Evolutionary conservation across 2,113 vertebrate species (phyloP), one percentile per base, ranked within the genome.

Genomic region (Orthonyx spaldingii): DNA sequence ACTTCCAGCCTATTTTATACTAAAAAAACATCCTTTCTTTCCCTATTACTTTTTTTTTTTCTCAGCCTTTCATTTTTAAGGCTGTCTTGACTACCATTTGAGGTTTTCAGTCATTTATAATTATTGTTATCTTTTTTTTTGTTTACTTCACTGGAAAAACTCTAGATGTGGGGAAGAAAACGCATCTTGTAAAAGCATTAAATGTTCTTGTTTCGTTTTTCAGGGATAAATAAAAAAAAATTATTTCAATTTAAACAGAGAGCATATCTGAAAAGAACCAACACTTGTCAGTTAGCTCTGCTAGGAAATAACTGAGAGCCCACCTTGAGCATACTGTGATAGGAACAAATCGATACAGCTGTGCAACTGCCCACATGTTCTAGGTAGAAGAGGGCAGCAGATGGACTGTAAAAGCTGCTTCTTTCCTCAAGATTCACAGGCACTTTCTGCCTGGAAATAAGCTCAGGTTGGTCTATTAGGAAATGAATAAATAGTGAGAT

Each of bases 401-500:
- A 63, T 63, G 70, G 59, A 72, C 13, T 69, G 27, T 44, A 61
- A 82, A 87, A 79, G 33, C 55, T 10, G 39, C 33, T 39, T 71
- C 49, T 87, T 78, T 91, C 27, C 24, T 56, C 39, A 84, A 69
- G 55, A 64, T 83, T 91, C 52, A 61, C 44, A 66, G 47, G 50
- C 59, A 59, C 39, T 74, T 91, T 84, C 37, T 32, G 81, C 69
- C 61, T 49, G 69, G 81, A 80, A 77, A 90, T 91, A 93, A 88
- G 56, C 85, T 96, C 76, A 92, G 79, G 88, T 93, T 95, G 53
- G 60, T 68, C 65, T 92, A 56, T 94, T 84, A 93, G 85, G 79
- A 94, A 95, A 93, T n/a, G 60, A 89, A 89, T 84, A 90, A 94
- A 93, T 71, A 87, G 92, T 71, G 75, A 93, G 79, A 95, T 79